Base-by-base conservation (phyloP, 2,888 invertebrate genomes). In the Oxycera nigricornis region DNA sequence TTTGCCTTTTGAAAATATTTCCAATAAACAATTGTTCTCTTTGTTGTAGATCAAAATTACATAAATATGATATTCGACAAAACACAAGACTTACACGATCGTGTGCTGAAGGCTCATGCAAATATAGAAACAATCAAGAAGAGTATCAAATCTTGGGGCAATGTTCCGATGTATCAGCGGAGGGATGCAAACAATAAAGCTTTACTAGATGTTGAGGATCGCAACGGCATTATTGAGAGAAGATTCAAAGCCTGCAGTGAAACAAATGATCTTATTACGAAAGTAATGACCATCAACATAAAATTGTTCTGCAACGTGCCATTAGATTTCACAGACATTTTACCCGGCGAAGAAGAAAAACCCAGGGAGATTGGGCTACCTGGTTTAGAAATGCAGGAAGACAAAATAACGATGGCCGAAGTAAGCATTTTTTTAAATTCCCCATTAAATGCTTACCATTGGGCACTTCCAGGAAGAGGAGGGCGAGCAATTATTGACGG, bases 81-180 rank as follows among this genome's bases (percentile, higher is more conserved):
- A 30, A 90, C 94, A 1, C 89, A 91, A 80, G 89, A 92, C 76
- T 84, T 96, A 6, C 91, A 94, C 81, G 88, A 88, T 72, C 88
- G 94, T 22, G 88, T 93, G 2, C 84, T 89, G 6, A 87, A 87
- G 55, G 91, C 92, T 0, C 92, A 94, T 81, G 86, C 86, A 3
- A 93, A 94, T 81, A 85, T 93, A 39, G 86, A 86, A 24, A 83
- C 85, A 1, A 88, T 92, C 0, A 82, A 89, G 1, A 81, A 83
- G 0, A 87, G 88, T 67, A 90, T 93, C 28, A 87, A 88, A 1
- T 85, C 86, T 0, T 96, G 96, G 95, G 91, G 91, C 1, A 88
- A 89, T 77, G 81, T 87, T 14, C 94, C 96, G 0, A 85, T 97
- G 6, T 93, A 92, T 81, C 89, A 91, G 80, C 86, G 96, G 24